Conservation (phyloP, 2,113 vertebrate species). For the Philantomba maxwellii region DNA sequence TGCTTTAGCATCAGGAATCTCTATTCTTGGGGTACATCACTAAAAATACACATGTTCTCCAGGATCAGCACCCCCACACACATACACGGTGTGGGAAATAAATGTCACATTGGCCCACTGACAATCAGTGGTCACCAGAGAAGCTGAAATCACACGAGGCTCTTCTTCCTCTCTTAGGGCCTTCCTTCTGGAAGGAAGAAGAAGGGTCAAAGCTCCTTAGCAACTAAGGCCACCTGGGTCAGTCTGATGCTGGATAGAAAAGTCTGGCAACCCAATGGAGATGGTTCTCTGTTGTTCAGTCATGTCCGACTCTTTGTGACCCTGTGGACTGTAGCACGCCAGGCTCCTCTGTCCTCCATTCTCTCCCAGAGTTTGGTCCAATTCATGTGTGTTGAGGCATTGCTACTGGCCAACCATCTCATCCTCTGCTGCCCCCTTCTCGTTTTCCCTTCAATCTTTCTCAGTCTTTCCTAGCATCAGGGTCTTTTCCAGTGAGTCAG, state of each 20-base stretch:
- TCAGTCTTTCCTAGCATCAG: not conserved
- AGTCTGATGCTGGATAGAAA: not conserved
- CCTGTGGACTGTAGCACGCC: not conserved
- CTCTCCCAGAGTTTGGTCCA: not conserved
- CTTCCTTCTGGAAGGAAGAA: not conserved
- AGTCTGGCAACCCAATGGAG: not conserved
- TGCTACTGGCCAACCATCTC: not conserved
- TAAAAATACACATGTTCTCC: not conserved
- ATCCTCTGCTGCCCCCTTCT: not conserved
- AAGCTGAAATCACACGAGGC: not conserved
- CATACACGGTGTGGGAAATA: fast-evolving
- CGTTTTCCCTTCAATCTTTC: not conserved
- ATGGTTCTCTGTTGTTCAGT: not conserved
- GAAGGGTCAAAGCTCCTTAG: not conserved
- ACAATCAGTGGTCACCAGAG: fast-evolving
- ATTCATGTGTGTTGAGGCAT: not conserved
- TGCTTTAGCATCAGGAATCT: not conserved
- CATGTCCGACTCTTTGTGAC: not conserved
- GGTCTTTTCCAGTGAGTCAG: not conserved
- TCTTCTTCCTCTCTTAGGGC: not conserved
- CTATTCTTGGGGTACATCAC: not conserved
- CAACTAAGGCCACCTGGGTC: not conserved
- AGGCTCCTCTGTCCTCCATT: not conserved
- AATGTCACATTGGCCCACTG: not conserved
- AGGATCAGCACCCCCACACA: not conserved